Conservation (phyloP, 1,140 invertebrate genomes). For the Rhagoletis zephyria region DNA sequence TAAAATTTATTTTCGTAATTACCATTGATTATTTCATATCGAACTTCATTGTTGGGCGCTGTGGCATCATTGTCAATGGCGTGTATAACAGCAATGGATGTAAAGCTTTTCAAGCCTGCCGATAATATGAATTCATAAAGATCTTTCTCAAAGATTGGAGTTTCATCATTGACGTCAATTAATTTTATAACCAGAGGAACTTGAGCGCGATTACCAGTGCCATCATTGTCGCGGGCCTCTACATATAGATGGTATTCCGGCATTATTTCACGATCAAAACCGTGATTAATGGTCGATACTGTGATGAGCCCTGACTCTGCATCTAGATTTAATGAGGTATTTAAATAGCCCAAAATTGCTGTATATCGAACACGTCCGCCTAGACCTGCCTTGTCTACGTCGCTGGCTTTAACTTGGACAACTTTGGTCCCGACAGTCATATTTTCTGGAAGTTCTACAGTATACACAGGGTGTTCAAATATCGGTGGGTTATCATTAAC, state of each 20-base stretch:
- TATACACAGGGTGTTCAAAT: slow-evolving; percentile 83
- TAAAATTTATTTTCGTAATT: slow-evolving; percentile 86
- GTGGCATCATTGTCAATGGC: slow-evolving; percentile 87
- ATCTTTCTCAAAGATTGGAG: slow-evolving; percentile 85
- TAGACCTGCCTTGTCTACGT: slow-evolving; percentile 82
- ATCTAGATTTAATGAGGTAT: slow-evolving; percentile 84
- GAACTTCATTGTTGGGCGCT: slow-evolving; percentile 88
- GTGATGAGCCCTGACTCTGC: slow-evolving; percentile 85
- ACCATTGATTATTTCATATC: slow-evolving; percentile 87
- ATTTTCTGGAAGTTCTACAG: slow-evolving; percentile 85
- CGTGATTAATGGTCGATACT: slow-evolving; percentile 81
- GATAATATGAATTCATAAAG: slow-evolving; percentile 88
- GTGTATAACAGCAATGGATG: slow-evolving; percentile 81
- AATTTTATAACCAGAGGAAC: slow-evolving; percentile 83
- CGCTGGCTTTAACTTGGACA: slow-evolving; percentile 82
- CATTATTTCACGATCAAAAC: slow-evolving; percentile 87
- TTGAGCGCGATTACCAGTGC: slow-evolving; percentile 81
- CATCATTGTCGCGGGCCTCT: slow-evolving; percentile 89
- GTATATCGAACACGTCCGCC: slow-evolving; percentile 85
- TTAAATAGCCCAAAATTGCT: slow-evolving; percentile 81
- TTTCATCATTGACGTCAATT: slow-evolving; percentile 90
- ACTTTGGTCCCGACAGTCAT: slow-evolving; percentile 83
- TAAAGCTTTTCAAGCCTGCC: slow-evolving; percentile 82
- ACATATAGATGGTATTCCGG: slow-evolving; percentile 84
- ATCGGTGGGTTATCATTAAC: slow-evolving; percentile 91